Percentiles rank a stretch among this genome's conserved stretches.
Evolutionary conservation across 2,797 vertebrate species (phyloP).

Genomic region (Tangara arthus): DNA sequence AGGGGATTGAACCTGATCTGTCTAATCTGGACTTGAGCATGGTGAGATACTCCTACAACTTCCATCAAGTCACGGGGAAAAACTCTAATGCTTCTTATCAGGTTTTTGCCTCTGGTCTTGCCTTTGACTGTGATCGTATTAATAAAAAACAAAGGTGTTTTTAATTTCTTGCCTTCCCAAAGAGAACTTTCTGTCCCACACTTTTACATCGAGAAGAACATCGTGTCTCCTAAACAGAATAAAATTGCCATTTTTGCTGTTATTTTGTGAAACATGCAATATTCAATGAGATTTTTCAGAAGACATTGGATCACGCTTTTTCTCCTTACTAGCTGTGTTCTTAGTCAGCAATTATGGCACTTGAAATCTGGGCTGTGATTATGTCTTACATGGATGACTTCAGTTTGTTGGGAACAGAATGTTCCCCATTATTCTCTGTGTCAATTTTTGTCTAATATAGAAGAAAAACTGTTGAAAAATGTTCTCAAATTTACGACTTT

Average conservation of each 20-base stretch:
- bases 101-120: background rate
- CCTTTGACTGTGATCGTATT: background rate
- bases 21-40: background rate
- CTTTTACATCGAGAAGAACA: background rate
- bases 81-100: background rate
- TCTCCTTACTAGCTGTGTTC: background rate
- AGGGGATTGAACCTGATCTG: background rate
- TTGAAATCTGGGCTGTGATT: background rate
- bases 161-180: background rate
- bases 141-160: background rate
- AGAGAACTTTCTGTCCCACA: background rate
- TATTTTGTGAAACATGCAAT: background rate
- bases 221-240: background rate
- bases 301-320: background rate
- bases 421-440: background rate
- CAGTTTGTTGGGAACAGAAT: background rate
- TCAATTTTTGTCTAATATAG: background rate
- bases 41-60: accelerated
- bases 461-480: background rate
- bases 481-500: background rate
- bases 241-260: background rate
- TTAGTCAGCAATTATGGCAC: background rate
- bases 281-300: background rate
- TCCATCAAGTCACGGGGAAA: background rate
- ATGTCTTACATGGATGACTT: background rate